Base-by-base conservation (phyloP, 53 echinoderm and acorn worm genomes). In the Echinometra lucunter region DNA sequence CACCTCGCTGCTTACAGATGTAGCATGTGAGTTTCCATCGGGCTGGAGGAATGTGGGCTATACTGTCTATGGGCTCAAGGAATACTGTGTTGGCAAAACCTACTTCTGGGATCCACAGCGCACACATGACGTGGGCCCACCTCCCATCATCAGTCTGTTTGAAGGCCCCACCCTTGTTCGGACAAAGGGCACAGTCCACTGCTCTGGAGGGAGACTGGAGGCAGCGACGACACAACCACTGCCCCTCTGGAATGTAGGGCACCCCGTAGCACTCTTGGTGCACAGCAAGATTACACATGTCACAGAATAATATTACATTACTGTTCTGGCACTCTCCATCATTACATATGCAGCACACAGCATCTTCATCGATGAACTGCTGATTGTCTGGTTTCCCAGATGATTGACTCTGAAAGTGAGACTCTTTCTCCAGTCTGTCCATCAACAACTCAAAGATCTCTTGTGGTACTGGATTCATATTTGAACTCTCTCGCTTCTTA, bases 21-120 rank as follows among this genome's bases (percentile, higher is more conserved):
- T 98, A 98, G 74, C 99, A 98, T 18, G 99, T 97, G 38, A 98
- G 92, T 95, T 98, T 98, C 99, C 99, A 98, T 78, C 99, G 85
- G n/a, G 99, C 99, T 37, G 99, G 96, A 30, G 99, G 99, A 89
- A 98, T 98, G 91, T 98, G 98, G 70, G 94, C 99, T 44, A 98
- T 97, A 94, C 99, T 98, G 95, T 98, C 99, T 60, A 98, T 97
- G 60, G 99, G 99, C 96, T 98, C 99, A 74, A 98, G 96, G 95
- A 98, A 98, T 95, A 98, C 99, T 94, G 99, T 98, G 91, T 98
- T 98, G 82, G 99, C 99, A 95, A 98, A 98, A 44, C 99, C 97
- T 60, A 98, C 99, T 95, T 98, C 99, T 45, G 99, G 99, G 75
- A 98, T 98, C 99, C 99, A 98, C 56, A 98, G 95, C 38, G 99